These are phyloP conservation scores for Calliphora vicina DNA, from an alignment of 1,140 invertebrate species.

Conservation along the genomic window DNA sequence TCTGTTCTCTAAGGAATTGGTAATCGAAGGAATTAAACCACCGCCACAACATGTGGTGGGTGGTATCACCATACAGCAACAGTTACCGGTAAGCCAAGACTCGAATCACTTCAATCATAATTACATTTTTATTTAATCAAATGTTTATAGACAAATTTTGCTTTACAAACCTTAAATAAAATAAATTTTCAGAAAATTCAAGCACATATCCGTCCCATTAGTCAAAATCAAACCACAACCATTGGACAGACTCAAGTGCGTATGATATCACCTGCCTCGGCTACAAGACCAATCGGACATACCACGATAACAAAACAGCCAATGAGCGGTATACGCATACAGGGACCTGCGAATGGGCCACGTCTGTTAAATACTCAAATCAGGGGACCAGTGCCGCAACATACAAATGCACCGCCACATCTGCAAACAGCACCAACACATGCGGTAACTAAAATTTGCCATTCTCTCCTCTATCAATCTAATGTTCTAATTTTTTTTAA, in stretches of 20 bases:
- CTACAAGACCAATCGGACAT: conserved; percentile 64
- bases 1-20: conserved; percentile 86
- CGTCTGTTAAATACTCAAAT: conserved; percentile 59
- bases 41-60: conserved; percentile 75
- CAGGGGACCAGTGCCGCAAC: conserved; percentile 49
- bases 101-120: no score
- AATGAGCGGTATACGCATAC: conserved; percentile 55
- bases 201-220: conserved; percentile 63
- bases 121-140: not conserved
- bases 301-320: conserved; percentile 63
- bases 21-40: conserved; percentile 94
- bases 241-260: conserved; percentile 67
- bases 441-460: conserved; percentile 45
- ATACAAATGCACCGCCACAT: conserved; percentile 42
- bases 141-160: not conserved
- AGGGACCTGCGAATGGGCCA: conserved; percentile 49
- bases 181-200: conserved; percentile 57
- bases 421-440: conserved; percentile 47
- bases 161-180: not conserved
- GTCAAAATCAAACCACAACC: conserved; percentile 59
- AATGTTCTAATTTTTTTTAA: not conserved
- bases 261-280: conserved; percentile 66
- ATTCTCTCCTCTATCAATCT: not conserved
- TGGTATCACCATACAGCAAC: conserved; percentile 50
- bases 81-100: conserved; percentile 49